Percentiles rank a stretch among this genome's conserved stretches.
Evolutionary conservation across 2,113 vertebrate genomes (phyloP).

Genomic region (Elachura formosa): DNA sequence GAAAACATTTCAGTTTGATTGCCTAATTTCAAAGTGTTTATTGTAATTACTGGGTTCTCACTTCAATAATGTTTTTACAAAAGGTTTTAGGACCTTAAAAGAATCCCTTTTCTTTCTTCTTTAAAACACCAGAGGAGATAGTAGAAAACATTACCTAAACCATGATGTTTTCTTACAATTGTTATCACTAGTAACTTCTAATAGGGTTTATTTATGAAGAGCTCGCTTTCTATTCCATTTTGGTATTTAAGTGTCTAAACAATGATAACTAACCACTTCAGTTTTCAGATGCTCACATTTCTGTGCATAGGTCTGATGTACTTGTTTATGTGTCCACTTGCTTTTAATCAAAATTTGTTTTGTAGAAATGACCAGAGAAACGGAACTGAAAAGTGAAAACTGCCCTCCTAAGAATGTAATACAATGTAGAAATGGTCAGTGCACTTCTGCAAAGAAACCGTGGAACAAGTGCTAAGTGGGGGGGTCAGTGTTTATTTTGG

Average conservation of each 20-base stretch:
- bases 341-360: neutral
- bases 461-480: constrained; percentile 75
- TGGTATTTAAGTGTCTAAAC: neutral
- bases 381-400: neutral
- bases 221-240: neutral
- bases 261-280: neutral
- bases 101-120: neutral
- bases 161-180: neutral
- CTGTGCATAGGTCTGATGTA: neutral
- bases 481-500: constrained; percentile 76
- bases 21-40: neutral
- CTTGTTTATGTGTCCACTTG: neutral
- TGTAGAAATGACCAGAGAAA: neutral
- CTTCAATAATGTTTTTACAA: neutral
- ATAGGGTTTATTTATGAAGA: neutral
- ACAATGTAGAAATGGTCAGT: constrained; percentile 71
- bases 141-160: neutral
- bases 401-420: neutral
- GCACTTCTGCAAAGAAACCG: constrained; percentile 68
- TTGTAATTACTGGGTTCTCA: neutral
- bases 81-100: neutral
- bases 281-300: neutral
- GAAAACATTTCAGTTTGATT: neutral
- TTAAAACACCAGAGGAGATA: neutral
- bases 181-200: neutral